Conservation (phyloP, 2,797 vertebrate species). For the Neomorphus geoffroyi region DNA sequence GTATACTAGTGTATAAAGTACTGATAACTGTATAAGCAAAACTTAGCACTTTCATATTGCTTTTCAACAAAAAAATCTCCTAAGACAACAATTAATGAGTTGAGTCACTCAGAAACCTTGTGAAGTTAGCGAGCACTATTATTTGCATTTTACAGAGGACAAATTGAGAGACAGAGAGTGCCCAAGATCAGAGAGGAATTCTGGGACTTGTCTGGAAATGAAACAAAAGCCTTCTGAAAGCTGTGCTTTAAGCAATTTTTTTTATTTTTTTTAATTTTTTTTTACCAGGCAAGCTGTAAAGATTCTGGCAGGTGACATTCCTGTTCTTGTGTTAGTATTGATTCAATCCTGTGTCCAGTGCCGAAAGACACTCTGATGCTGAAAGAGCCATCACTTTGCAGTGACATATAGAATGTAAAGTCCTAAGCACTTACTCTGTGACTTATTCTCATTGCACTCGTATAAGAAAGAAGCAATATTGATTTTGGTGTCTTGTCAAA, state of each 20-base stretch:
- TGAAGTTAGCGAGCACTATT: neutral
- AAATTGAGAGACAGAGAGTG: neutral
- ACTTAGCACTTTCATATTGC: neutral
- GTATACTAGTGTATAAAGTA: neutral
- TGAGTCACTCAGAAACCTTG: neutral
- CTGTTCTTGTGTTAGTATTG: neutral
- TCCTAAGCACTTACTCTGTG: neutral
- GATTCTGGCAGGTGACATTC: neutral
- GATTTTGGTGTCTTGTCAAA: constrained; percentile 5
- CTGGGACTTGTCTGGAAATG: neutral
- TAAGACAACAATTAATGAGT: neutral
- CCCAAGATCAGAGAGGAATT: neutral
- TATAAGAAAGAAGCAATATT: neutral
- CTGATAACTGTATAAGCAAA: neutral
- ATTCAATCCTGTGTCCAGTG: neutral
- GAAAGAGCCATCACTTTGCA: neutral
- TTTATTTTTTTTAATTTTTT: neutral
- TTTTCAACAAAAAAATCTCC: neutral
- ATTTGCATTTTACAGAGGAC: neutral
- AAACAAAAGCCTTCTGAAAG: neutral
- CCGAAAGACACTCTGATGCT: neutral
- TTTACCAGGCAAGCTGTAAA: neutral
- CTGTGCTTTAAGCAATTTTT: neutral
- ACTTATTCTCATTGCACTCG: neutral
- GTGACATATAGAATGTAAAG: neutral